phyloP scores from a whole-genome alignment of 1,140 invertebrate species.

The Ceratosolen fusciceps region DNA sequence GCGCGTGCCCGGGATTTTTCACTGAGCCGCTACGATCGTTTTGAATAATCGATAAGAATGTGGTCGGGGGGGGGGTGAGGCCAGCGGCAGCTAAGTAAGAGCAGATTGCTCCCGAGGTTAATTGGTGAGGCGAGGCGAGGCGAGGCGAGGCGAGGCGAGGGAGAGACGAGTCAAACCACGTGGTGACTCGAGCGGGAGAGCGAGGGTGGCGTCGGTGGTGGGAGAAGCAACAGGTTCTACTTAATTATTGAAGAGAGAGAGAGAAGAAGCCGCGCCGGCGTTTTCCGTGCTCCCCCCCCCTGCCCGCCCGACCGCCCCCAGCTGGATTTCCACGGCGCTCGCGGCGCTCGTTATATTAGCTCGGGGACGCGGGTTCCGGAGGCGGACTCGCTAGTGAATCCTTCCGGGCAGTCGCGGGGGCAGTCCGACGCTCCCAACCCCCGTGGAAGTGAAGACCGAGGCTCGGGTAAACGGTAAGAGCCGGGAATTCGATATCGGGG shows the following conservation, averaged over 20 bases:
- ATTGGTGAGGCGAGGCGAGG: background rate
- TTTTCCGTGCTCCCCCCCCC: background rate
- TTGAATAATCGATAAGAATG: background rate
- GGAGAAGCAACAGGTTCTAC: constrained; percentile 70
- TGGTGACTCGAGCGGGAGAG: background rate
- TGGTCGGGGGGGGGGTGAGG: no score
- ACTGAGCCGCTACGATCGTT: no score
- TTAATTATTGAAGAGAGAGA: constrained; percentile 71
- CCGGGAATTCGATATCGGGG: constrained; percentile 42
- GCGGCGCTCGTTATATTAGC: no score
- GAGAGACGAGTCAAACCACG: no score
- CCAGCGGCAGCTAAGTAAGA: background rate
- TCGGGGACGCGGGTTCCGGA: no score
- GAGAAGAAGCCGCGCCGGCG: constrained; percentile 37
- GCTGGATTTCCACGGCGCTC: background rate
- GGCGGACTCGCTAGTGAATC: no score
- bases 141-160: background rate
- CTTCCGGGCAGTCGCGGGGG: no score
- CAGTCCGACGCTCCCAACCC: no score
- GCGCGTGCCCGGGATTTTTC: no score
- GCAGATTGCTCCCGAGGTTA: background rate
- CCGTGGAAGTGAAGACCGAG: background rate
- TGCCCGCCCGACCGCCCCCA: background rate
- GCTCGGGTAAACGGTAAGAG: background rate
- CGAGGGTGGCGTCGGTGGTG: constrained; percentile 50